Evolutionary conservation across 2,888 invertebrate species (phyloP), one percentile per base, ranked within the genome.

Genomic region (Xylophagus ater): DNA sequence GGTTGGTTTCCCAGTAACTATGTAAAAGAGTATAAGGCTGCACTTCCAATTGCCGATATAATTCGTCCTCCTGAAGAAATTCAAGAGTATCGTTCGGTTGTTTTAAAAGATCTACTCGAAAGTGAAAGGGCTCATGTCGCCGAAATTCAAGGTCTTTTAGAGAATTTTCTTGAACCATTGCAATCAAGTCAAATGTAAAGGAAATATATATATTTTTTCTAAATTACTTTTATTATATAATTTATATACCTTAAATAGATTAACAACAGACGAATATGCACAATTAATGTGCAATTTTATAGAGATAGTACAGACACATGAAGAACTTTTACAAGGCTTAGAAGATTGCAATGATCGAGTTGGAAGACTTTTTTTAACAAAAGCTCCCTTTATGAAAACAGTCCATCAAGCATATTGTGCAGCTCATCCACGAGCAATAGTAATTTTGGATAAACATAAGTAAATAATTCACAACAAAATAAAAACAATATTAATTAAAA

Each of bases 1-100:
- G 96, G 94, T 55, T 97, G 96, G 96, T 97, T 97, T 70, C 96
- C 96, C 45, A 88, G 89, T 58, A 96, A 96, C 68, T 96, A 94
- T 73, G 92, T 93, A 44, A 84, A 84, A 58, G 92, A 93, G 66
- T 79, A 78, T 59, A 86, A 84, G 46, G 62, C 59, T 37, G 55
- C 59, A 36, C 48, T 64, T 41, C 63, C 74, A 6, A 67, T 74
- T 21, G 73, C 81, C 54, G 75, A 76, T 38, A 73, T 78, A 26
- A 73, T 76, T 47, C 62, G 75, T 50, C 73, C 74, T 44, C 74
- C 76, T 18, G 78, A 79, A 51, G 80, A 80, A 58, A 74, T 73
- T 49, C 82, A 81, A 58, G 78, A 81, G 43, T 88, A 87, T 64
- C 72, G 85, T 52, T 80, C 81, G 61, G 81, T 89, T 47, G 89